Evolutionary conservation across 2,113 vertebrate species (phyloP), one percentile per base, ranked within the genome.

Genomic region (Pterophyllum scalare): DNA sequence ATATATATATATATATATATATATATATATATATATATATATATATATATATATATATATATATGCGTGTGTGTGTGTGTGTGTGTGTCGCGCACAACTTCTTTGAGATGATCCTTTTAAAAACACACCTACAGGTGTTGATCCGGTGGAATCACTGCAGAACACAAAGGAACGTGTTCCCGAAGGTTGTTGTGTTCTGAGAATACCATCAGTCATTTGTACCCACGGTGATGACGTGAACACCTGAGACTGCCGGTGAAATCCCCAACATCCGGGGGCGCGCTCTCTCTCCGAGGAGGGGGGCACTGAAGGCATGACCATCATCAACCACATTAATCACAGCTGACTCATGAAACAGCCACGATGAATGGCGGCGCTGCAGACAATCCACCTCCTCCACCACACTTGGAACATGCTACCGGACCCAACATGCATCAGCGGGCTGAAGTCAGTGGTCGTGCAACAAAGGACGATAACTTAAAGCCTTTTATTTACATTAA

Each of bases 291-390:
- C 67, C 4, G 40, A 20, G 24, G 40, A 49, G 31, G 65, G 80
- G 82, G 26, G 19, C 13, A n/a, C 56, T 17, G 75, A 85, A 38
- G 33, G 35, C 77, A 81, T 75, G 82, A 79, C 79, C 84, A 64
- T 78, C 64, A 46, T 35, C 82, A 17, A 52, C 87, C 80, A 87
- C 38, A 92, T 90, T 83, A 81, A 92, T 91, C 88, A 89, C 85
- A 7, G 70, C 83, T 90, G 90, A 93, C 82, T 91, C 87, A 92
- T 60, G 49, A 83, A 80, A 61, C 64, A 72, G 24, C 75, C 20
- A 7, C 75, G 83, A 88, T 77, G 79, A 82, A 90, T 26, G 77
- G 77, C 0, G 6, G 62, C 52, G 86, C 75, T 14, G 74, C 64
- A 81, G 85, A 83, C 58, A 65, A 83, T 77, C 64, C 79, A 11